Conservation (phyloP, 2,113 vertebrate genomes). For the Hyaena hyaena region DNA sequence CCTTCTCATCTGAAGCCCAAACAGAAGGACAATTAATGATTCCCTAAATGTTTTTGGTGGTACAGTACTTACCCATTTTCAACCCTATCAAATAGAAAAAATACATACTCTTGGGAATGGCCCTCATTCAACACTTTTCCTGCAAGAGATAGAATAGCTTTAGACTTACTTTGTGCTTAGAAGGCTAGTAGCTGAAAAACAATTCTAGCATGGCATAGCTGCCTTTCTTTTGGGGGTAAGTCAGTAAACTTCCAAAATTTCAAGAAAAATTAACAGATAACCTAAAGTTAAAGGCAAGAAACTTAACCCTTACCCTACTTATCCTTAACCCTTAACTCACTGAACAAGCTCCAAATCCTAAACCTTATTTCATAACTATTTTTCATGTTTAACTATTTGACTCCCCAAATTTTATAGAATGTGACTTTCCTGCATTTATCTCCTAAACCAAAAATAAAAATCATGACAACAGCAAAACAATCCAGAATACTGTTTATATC, state of each 20-base stretch:
- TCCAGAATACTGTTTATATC: neutral
- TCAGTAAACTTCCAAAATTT: neutral
- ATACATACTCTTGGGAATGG: neutral
- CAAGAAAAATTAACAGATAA: constrained; percentile 34
- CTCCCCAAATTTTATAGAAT: neutral
- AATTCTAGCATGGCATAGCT: neutral
- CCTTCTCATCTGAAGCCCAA: neutral
- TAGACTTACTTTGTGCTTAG: neutral
- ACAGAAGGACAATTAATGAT: neutral
- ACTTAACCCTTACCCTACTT: no score
- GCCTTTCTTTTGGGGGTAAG: neutral
- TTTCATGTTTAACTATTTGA: neutral
- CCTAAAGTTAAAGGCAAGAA: neutral
- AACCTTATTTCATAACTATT: neutral
- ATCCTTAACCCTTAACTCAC: no score
- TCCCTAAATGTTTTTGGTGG: neutral
- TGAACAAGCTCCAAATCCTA: neutral
- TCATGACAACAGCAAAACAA: neutral
- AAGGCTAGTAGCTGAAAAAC: neutral
- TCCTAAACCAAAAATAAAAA: constrained; percentile 27
- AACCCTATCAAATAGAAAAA: constrained; percentile 23
- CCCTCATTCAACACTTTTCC: neutral
- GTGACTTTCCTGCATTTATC: neutral
- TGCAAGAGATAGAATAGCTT: neutral
- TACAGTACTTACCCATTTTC: neutral